These are phyloP conservation scores for Encarsia formosa DNA, from an alignment of 2,888 invertebrate genomes.

Conservation along the genomic window DNA sequence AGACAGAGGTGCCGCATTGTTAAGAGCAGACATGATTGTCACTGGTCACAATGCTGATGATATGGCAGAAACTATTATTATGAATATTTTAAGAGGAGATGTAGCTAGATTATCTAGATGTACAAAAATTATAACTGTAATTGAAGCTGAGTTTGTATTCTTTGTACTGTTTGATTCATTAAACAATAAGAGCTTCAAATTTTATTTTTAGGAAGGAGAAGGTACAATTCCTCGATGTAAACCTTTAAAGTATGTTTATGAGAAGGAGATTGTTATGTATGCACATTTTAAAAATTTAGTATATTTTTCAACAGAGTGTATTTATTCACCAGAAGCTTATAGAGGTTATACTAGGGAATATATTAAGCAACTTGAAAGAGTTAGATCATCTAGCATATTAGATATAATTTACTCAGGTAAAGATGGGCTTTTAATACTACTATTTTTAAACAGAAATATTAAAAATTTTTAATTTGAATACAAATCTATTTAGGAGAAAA, in stretches of 20 bases:
- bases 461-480: background rate
- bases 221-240: slow-evolving; percentile 88
- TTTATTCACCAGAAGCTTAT: slow-evolving; percentile 97
- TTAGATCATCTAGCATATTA: slow-evolving; percentile 86
- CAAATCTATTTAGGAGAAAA: slow-evolving; percentile 65
- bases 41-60: slow-evolving; percentile 98
- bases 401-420: slow-evolving; percentile 87
- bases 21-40: slow-evolving; percentile 88
- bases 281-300: slow-evolving; percentile 93
- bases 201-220: slow-evolving; percentile 62
- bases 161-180: background rate
- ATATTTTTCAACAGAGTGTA: slow-evolving; percentile 98
- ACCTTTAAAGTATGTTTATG: slow-evolving; percentile 95
- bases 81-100: slow-evolving; percentile 97
- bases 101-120: slow-evolving; percentile 89
- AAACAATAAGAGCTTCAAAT: slow-evolving; percentile 12
- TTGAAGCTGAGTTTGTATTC: slow-evolving; percentile 29
- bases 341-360: slow-evolving; percentile 86
- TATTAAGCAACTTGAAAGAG: slow-evolving; percentile 92
- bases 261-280: slow-evolving; percentile 99
- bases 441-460: background rate
- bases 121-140: slow-evolving; percentile 83
- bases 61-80: slow-evolving; percentile 95
- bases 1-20: slow-evolving; percentile 85
- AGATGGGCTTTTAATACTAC: slow-evolving; percentile 9